Percentiles rank a stretch among this genome's conserved stretches.
Conservation (phyloP, 2,888 invertebrate species). For the Acanthosepion lycidas region DNA sequence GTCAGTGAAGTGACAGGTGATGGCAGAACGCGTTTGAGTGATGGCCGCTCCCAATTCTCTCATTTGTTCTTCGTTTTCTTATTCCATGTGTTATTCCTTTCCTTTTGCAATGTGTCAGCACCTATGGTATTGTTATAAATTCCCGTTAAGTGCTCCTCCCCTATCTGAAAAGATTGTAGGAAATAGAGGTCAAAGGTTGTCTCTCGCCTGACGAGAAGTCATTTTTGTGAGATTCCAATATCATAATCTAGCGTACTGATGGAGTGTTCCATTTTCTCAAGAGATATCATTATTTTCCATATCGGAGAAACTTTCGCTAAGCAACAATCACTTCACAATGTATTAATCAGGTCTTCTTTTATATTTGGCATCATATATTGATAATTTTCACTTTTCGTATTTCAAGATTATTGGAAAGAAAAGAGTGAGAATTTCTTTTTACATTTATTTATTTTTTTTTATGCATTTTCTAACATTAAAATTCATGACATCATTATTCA, state of each 20-base stretch:
- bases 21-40: not conserved
- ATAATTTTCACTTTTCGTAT: no score
- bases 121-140: not conserved
- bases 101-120: not conserved
- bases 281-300: not conserved
- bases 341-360: no score
- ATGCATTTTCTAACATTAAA: no score
- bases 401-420: no score
- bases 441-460: no score
- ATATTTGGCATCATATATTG: no score
- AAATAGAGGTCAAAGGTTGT: not conserved
- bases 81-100: no score
- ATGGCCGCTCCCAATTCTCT: not conserved
- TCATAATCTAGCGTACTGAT: not conserved
- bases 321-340: not conserved
- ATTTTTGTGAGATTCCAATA: not conserved
- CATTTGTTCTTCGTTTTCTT: not conserved
- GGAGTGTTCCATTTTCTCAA: not conserved
- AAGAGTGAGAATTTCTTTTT: no score
- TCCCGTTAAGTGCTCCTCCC: not conserved
- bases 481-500: no score
- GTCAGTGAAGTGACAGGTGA: not conserved
- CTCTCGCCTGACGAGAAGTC: not conserved
- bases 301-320: not conserved
- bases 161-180: not conserved